Percentiles rank a stretch among this genome's conserved stretches.
Conservation (phyloP, 2,113 vertebrate genomes). For the Petroica traversi region DNA sequence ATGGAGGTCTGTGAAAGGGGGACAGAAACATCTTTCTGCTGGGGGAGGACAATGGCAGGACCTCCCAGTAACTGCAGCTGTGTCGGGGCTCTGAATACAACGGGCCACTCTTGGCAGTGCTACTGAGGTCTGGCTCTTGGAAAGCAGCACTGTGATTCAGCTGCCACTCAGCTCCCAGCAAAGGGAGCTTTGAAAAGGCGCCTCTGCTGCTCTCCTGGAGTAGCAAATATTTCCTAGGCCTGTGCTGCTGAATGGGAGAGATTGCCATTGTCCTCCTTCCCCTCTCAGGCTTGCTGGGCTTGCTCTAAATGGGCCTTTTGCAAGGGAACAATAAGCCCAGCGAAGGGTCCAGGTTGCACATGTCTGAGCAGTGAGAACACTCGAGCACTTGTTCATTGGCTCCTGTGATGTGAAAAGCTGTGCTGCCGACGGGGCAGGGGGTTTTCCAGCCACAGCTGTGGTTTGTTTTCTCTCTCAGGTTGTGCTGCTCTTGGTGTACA, state of each 20-base stretch:
- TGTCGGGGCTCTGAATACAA: slow-evolving; percentile 78
- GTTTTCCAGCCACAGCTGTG: slow-evolving; percentile 57
- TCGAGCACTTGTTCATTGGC: slow-evolving; percentile 71
- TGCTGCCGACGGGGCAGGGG: slow-evolving; percentile 39
- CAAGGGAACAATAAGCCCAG: slow-evolving; percentile 83
- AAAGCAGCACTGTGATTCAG: slow-evolving; percentile 84
- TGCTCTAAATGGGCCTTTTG: slow-evolving; percentile 84
- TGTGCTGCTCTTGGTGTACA: neutral
- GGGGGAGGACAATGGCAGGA: slow-evolving; percentile 83
- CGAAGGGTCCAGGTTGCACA: slow-evolving; percentile 85
- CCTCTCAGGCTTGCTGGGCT: slow-evolving; percentile 78
- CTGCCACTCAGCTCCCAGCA: slow-evolving; percentile 89
- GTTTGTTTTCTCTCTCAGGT: slow-evolving; percentile 42
- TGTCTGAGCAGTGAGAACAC: slow-evolving; percentile 82
- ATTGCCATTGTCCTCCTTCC: slow-evolving; percentile 79
- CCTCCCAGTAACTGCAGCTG: slow-evolving; percentile 90
- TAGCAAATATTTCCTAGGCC: slow-evolving; percentile 83
- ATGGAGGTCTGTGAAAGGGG: slow-evolving; percentile 75
- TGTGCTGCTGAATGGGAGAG: slow-evolving; percentile 79
- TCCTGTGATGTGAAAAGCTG: slow-evolving; percentile 56
- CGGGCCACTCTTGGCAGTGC: slow-evolving; percentile 67
- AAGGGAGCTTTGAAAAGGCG: slow-evolving; percentile 81
- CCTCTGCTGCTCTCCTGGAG: slow-evolving; percentile 78
- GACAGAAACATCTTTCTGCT: slow-evolving; percentile 70
- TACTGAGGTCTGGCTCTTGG: slow-evolving; percentile 78